phyloP scores from a whole-genome alignment of 2,113 vertebrate genomes.

The Hydrochoerus hydrochaeris region DNA sequence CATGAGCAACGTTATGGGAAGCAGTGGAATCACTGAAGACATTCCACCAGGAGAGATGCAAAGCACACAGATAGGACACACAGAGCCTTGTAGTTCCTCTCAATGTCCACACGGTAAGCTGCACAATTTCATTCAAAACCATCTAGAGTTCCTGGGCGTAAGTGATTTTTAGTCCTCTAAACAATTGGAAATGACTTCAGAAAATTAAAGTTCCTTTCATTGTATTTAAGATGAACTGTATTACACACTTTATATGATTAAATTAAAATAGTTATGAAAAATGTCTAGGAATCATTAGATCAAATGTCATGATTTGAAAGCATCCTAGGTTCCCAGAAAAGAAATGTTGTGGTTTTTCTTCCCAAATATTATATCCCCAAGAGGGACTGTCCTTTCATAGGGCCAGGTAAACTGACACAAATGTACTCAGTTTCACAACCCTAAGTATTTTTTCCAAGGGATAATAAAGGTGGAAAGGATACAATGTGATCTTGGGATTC shows the following conservation, averaged over 20 bases:
- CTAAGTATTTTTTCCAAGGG: neutral
- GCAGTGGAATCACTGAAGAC: no score
- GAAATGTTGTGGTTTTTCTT: neutral
- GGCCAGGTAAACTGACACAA: neutral
- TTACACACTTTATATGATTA: neutral
- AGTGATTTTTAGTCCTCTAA: neutral
- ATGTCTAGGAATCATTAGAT: neutral
- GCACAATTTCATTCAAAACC: neutral
- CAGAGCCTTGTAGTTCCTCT: neutral
- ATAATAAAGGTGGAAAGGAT: neutral
- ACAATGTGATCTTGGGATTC: neutral
- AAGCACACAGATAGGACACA: neutral
- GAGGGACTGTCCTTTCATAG: neutral
- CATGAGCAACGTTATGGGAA: neutral
- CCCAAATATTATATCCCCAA: neutral
- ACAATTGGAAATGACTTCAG: neutral
- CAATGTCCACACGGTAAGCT: neutral
- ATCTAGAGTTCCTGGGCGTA: neutral
- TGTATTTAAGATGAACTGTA: neutral
- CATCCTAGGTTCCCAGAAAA: neutral
- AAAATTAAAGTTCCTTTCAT: neutral
- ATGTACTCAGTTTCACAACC: neutral
- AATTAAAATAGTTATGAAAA: neutral
- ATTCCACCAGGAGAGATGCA: neutral
- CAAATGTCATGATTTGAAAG: neutral